Evolutionary conservation across 2,797 vertebrate genomes (phyloP).

Genomic region (Chaunax sp.): DNA sequence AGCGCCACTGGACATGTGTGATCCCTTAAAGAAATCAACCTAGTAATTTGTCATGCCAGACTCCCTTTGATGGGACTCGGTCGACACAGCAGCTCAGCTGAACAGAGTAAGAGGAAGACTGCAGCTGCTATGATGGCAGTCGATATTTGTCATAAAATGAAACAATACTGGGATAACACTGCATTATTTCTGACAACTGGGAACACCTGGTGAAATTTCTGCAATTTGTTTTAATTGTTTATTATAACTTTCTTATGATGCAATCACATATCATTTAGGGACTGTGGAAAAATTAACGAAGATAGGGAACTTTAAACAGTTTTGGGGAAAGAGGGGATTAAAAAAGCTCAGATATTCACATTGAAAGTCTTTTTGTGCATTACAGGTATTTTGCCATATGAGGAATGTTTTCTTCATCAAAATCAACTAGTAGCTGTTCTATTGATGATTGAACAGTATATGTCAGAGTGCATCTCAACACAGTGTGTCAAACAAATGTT

Average conservation of each 20-base stretch:
- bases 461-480: too few species aligned
- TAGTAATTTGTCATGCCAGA: constrained; percentile 69
- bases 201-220: constrained; percentile 28
- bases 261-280: constrained; percentile 6
- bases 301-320: too few species aligned
- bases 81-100: constrained; percentile 56
- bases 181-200: constrained; percentile 22
- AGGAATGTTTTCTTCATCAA: too few species aligned
- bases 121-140: constrained; percentile 39
- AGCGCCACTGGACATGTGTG: constrained; percentile 74
- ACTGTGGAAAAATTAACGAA: constrained; percentile 11
- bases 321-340: too few species aligned
- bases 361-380: too few species aligned
- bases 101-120: constrained; percentile 29
- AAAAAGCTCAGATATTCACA: too few species aligned
- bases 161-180: background rate
- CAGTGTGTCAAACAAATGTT: too few species aligned
- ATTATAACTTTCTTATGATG: constrained; percentile 9
- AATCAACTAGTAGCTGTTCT: too few species aligned
- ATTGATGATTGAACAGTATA: too few species aligned
- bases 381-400: too few species aligned
- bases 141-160: constrained; percentile 25
- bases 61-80: constrained; percentile 62
- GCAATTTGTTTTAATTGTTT: constrained; percentile 2
- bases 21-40: constrained; percentile 71